These are phyloP conservation scores for Lepidochrysops patricia DNA, from an alignment of 2,888 invertebrate genomes.

Conservation along the genomic window DNA sequence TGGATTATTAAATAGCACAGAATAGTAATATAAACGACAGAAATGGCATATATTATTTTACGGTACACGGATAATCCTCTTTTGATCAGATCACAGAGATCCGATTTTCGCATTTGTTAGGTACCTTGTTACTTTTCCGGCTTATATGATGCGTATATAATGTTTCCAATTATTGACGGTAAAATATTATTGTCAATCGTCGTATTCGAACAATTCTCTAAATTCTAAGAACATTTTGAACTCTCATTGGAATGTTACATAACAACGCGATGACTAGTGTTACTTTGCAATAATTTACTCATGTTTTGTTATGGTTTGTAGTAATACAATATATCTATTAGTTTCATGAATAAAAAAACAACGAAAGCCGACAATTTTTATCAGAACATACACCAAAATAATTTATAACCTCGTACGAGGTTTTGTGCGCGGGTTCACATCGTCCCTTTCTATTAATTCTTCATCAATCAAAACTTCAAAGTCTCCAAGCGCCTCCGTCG, in stretches of 20 bases:
- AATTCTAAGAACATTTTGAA: too few species aligned
- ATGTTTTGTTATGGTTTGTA: too few species aligned
- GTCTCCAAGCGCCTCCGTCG: conserved; percentile 82
- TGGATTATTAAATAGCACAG: not conserved
- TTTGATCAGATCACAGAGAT: conserved; percentile 96
- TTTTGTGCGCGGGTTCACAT: conserved; percentile 32
- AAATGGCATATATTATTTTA: conserved; percentile 97
- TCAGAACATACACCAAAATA: conserved; percentile 1
- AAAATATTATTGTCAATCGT: conserved; percentile 85
- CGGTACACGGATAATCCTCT: conserved; percentile 96
- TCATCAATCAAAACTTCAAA: conserved; percentile 90
- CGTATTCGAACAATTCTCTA: too few species aligned
- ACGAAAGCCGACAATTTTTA: not conserved
- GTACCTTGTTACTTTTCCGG: conserved; percentile 94
- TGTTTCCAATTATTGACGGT: conserved; percentile 97
- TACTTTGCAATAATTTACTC: too few species aligned
- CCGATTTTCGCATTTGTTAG: conserved; percentile 94
- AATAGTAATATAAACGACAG: conserved; percentile 58
- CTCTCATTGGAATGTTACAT: too few species aligned
- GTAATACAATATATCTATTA: not conserved
- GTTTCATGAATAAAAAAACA: conserved; percentile 33
- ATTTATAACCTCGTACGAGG: conserved; percentile 6
- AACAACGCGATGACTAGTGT: too few species aligned
- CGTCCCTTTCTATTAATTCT: conserved; percentile 81
- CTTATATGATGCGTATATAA: conserved; percentile 93